Percentiles rank a stretch among this genome's conserved stretches.
phyloP scores from a whole-genome alignment of 2,113 vertebrate species.

The Dolichotis patagonum region DNA sequence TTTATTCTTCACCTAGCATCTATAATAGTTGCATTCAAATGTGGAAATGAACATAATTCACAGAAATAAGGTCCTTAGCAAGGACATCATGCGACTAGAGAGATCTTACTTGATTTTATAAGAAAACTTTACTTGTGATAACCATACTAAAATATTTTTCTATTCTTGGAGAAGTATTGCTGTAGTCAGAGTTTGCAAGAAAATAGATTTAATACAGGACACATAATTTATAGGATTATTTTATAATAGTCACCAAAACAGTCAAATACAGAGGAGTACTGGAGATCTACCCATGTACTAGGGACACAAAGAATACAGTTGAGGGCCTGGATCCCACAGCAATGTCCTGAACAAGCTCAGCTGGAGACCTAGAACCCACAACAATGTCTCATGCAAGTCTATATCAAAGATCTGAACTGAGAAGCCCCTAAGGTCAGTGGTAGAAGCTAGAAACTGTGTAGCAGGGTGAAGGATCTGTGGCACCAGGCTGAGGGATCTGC shows the following conservation, averaged over 20 bases:
- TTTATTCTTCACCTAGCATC: background rate
- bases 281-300: background rate
- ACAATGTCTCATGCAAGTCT: background rate
- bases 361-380: background rate
- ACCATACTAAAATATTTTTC: background rate
- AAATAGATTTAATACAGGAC: background rate
- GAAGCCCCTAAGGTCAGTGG: background rate
- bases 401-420: background rate
- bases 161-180: background rate
- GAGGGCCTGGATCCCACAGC: background rate
- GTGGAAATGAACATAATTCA: background rate
- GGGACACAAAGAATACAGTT: background rate
- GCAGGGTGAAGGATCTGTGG: background rate
- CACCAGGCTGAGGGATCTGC: background rate
- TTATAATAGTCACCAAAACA: background rate
- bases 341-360: rapidly evolving
- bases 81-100: background rate
- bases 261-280: background rate
- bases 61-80: background rate
- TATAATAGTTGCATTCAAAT: background rate
- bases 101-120: background rate
- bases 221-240: background rate
- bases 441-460: background rate
- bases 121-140: background rate
- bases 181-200: background rate